These are phyloP conservation scores for Cepaea nemoralis DNA, from an alignment of 1,140 invertebrate genomes.

Conservation along the genomic window DNA sequence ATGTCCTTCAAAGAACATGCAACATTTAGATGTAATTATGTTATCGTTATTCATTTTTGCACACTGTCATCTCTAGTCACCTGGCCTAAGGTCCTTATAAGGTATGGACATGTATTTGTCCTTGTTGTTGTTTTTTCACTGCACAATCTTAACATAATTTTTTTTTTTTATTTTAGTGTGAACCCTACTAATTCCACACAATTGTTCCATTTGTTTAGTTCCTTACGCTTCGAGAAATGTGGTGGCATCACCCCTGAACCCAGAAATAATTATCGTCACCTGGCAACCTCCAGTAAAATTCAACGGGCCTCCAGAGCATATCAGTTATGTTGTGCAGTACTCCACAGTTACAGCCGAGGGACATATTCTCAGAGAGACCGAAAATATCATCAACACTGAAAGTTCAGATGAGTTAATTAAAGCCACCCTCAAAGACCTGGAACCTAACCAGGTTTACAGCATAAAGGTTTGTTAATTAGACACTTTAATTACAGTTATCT, in stretches of 20 bases:
- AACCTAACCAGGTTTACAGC: constrained; percentile 46
- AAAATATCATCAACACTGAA: constrained; percentile 26
- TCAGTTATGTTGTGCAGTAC: constrained; percentile 87
- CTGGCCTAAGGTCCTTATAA: too few species aligned
- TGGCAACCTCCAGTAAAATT: constrained; percentile 80
- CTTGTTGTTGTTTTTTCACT: too few species aligned
- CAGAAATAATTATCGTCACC: constrained; percentile 79
- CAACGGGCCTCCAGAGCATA: constrained; percentile 77
- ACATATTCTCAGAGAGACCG: constrained; percentile 39
- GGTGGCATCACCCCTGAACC: constrained; percentile 78
- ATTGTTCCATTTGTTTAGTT: constrained; percentile 75
- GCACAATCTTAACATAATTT: too few species aligned
- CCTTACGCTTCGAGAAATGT: constrained; percentile 83
- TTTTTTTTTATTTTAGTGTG: too few species aligned
- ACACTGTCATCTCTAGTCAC: too few species aligned
- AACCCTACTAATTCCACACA: too few species aligned
- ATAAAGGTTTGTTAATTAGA: constrained; percentile 54
- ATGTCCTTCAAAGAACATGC: too few species aligned
- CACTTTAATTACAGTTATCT: too few species aligned
- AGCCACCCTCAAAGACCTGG: constrained; percentile 42
- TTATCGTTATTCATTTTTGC: too few species aligned
- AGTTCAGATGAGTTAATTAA: constrained; percentile 28
- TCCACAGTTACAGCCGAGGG: constrained; percentile 57
- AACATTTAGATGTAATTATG: too few species aligned
- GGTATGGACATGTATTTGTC: too few species aligned